phyloP scores from a whole-genome alignment of 2,888 invertebrate species.

The Chalcosyrphus nemorum region DNA sequence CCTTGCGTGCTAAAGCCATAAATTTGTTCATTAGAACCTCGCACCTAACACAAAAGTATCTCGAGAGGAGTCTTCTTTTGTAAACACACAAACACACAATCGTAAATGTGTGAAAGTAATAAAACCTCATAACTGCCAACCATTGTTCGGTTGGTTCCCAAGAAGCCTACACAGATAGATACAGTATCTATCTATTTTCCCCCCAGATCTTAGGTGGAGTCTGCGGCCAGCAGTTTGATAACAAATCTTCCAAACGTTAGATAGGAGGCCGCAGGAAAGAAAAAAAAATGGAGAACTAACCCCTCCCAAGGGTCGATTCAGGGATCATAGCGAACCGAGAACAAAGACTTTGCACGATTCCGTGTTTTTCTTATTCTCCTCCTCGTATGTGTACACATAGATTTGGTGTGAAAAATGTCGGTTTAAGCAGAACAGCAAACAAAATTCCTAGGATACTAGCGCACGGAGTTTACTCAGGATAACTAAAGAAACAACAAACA shows the following conservation, averaged over 20 bases:
- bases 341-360: slow-evolving; percentile 50
- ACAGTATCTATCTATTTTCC: no score
- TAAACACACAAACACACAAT: slow-evolving; percentile 34
- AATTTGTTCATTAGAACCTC: slow-evolving; percentile 49
- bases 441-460: slow-evolving; percentile 10
- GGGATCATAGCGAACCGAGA: slow-evolving; percentile 9
- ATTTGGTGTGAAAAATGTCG: slow-evolving; percentile 55
- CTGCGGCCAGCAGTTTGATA: slow-evolving; percentile 34
- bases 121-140: slow-evolving; percentile 44
- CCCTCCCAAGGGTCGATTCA: not conserved
- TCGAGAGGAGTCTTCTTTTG: not conserved
- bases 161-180: not conserved
- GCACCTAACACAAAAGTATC: slow-evolving; percentile 38
- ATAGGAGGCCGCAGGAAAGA: not conserved
- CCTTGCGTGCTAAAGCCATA: slow-evolving; percentile 57
- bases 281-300: slow-evolving; percentile 17
- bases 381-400: slow-evolving; percentile 13
- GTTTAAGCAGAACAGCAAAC: slow-evolving; percentile 40
- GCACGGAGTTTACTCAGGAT: slow-evolving; percentile 28
- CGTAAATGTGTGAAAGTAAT: slow-evolving; percentile 47
- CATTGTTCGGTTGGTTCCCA: slow-evolving; percentile 35
- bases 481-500: slow-evolving; percentile 21
- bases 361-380: slow-evolving; percentile 7
- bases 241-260: not conserved
- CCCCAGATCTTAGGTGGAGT: not conserved